Conservation (phyloP, 2,888 invertebrate genomes). For the Vanessa cardui region DNA sequence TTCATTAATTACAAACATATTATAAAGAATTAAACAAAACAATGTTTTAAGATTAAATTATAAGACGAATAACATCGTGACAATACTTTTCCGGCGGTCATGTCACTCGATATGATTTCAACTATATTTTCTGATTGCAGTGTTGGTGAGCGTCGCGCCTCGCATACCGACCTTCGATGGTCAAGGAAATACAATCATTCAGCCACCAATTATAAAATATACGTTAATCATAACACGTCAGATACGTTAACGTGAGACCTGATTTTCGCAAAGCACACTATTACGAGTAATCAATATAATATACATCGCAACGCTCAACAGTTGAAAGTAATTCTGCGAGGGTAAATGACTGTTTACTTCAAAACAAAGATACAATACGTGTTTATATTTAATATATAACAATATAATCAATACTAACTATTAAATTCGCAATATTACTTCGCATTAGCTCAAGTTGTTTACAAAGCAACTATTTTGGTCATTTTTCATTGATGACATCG, state of each 20-base stretch:
- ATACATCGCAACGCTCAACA: conserved; percentile 60
- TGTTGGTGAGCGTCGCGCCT: conserved; percentile 65
- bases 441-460: conserved; percentile 57
- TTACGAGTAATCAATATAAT: conserved; percentile 34
- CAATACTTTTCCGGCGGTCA: conserved; percentile 5
- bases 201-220: conserved; percentile 63
- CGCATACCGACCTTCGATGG: conserved; percentile 72
- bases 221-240: conserved; percentile 62
- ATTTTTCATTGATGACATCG: conserved; percentile 42
- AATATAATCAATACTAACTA: conserved; percentile 35
- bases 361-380: background rate
- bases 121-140: conserved; percentile 54
- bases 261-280: conserved; percentile 67
- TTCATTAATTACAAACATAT: conserved; percentile 38
- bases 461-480: conserved; percentile 27
- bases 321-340: conserved; percentile 18
- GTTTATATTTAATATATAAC: background rate
- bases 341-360: background rate
- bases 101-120: conserved; percentile 53
- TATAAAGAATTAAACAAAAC: background rate
- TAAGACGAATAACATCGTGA: no score
- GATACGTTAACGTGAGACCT: conserved; percentile 46
- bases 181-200: conserved; percentile 77
- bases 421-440: conserved; percentile 59
- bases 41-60: background rate